Evolutionary conservation across 23 tunicate genomes (phyloP).

Genomic region (Styela clava): DNA sequence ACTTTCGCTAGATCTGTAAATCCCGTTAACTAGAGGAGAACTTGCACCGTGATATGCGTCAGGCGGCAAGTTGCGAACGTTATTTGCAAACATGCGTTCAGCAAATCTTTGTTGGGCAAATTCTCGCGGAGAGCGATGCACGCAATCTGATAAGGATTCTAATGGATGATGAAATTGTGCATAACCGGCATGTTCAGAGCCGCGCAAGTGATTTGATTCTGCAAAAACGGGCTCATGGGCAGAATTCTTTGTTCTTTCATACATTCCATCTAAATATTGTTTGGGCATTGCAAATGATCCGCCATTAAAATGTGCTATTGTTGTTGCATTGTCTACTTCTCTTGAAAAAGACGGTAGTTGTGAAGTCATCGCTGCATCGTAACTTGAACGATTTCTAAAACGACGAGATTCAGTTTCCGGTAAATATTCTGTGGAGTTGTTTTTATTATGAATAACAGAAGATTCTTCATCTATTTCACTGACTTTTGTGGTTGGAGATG

Average conservation of each 20-base stretch:
- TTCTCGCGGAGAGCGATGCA: conserved; percentile 20
- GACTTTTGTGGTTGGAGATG: background rate
- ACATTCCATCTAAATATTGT: background rate
- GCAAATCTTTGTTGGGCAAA: background rate
- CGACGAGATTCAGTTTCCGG: conserved; percentile 9
- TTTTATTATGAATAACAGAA: background rate
- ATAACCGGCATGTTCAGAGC: background rate
- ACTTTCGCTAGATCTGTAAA: background rate
- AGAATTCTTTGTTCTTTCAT: conserved; percentile 2
- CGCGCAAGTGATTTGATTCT: background rate
- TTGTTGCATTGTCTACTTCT: background rate
- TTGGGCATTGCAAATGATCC: background rate
- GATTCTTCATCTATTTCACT: background rate
- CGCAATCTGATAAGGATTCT: conserved; percentile 27
- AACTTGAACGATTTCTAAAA: background rate
- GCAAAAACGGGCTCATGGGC: background rate
- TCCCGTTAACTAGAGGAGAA: background rate
- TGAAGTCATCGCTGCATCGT: background rate
- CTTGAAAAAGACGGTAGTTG: background rate
- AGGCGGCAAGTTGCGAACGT: conserved; percentile 3
- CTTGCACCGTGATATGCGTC: background rate
- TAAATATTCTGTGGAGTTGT: background rate
- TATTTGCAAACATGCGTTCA: background rate
- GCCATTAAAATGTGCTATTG: background rate
- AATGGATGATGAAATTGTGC: conserved; percentile 23